Base-by-base conservation (phyloP, 2,888 invertebrate genomes). In the Cosmopolites sordidus region DNA sequence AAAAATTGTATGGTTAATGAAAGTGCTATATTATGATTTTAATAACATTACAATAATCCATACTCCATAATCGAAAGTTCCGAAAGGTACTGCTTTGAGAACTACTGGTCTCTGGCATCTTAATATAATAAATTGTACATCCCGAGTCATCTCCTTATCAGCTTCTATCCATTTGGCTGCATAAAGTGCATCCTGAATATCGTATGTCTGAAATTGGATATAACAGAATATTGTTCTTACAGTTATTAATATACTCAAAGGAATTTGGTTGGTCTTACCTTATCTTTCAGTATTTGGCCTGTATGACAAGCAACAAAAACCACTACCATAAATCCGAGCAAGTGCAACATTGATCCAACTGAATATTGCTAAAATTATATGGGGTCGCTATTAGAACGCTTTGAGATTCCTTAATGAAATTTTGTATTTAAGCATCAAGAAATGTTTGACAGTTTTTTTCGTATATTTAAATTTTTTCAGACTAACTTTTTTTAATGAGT, bases 51-150 rank as follows among this genome's bases (percentile, higher is more conserved):
- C 42, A 4, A 15, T 14, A 12, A 17, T 17, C n/a, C n/a, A 17
- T 5, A 42, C 14, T 3, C 17, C 12, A 16, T 42, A 42, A 42
- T 42, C 12, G 42, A 16, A 16, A 17, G 17, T 16, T 4, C 42
- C 42, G 3, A 42, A 14, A 5, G 42, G 42, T 42, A 42, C 11
- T n/a, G 42, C 42, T 15, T 42, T 16, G 8, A 42, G n/a, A 3
- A 14, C n/a, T 12, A 14, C 42, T 11, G 42, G 42, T 42, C 4
- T 42, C 42, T 42, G 42, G 17, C 42, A 16, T 42, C 42, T n/a
- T 16, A 42, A 12, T 16, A 42, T n/a, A 3, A 42, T 14, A n/a
- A 42, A 17, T 11, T 42, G 16, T n/a, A 42, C 16, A 42, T 42
- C 42, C 42, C n/a, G 3, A 6, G 17, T 14, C 16, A 42, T 12